A percentile compares a stretch with the other conserved stretches of the same genome.
Conservation (phyloP, 2,113 vertebrate genomes). For the Clupea harengus region DNA sequence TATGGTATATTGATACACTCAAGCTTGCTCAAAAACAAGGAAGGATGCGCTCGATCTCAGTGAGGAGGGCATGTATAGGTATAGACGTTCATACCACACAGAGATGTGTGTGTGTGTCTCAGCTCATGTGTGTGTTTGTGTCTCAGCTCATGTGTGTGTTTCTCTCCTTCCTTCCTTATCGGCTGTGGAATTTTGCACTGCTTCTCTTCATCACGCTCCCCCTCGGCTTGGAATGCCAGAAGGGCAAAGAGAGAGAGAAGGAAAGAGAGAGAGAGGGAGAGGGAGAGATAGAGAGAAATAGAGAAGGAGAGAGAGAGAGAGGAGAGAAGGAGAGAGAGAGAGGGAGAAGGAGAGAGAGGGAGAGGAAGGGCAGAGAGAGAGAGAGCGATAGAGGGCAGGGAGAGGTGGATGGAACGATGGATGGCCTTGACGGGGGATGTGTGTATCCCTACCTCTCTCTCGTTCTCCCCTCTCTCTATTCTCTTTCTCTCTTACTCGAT, state of each 20-base stretch:
- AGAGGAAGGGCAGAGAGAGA: not conserved
- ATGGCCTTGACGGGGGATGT: not conserved
- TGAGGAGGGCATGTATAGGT: not conserved
- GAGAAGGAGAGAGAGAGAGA: not conserved
- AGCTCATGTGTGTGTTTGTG: not conserved
- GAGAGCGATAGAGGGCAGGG: not conserved
- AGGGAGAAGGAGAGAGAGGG: not conserved
- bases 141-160: not conserved
- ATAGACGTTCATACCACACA: not conserved
- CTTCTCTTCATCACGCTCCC: constrained; percentile 30
- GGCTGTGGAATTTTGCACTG: constrained; percentile 28
- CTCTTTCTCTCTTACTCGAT: not conserved
- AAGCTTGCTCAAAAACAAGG: not conserved
- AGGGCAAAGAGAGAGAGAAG: not conserved
- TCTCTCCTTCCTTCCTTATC: not conserved
- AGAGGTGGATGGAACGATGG: not conserved
- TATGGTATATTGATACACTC: not conserved
- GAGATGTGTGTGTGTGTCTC: not conserved
- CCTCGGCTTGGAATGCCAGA: constrained; percentile 22
- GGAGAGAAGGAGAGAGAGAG: not conserved
- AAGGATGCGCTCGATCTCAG: not conserved
- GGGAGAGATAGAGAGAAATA: constrained; percentile 7
- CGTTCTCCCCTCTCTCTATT: not conserved
- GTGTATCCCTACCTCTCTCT: not conserved
- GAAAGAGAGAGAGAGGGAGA: not conserved